Base-by-base conservation (phyloP, 2,888 invertebrate genomes). In the Drosophila diplacantha region DNA sequence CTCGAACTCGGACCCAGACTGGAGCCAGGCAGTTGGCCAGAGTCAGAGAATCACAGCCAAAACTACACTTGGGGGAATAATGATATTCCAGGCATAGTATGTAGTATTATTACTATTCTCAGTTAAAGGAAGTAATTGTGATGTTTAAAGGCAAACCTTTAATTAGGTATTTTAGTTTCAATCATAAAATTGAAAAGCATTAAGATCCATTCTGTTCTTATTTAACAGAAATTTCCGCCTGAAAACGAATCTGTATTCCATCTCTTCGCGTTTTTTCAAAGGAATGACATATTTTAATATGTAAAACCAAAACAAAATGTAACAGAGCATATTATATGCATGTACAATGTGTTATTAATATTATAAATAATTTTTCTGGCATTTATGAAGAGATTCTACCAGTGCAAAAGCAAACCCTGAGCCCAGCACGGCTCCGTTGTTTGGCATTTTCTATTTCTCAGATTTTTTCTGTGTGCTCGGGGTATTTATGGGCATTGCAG, bases 391-490 rank as follows among this genome's bases (percentile, higher is more conserved):
- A 29, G 2, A n/a, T 58, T 55, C 0, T 56, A 3, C 2, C 9
- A 58, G 58, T 58, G 58, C 22, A 6, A 2, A 11, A 9, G 12
- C 32, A 41, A 34, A 58, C 22, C 39, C 37, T 55, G 35, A 37
- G 53, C 66, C 60, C 77, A 77, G 59, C 51, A 51, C 53, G 69
- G 57, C 41, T 67, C 50, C 58, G 46, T 61, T 68, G 61, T 61
- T 69, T 69, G 69, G 69, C 62, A 56, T 55, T 68, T 68, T 61
- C 61, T 61, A 55, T 68, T 68, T 68, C 61, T 56, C 52, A 61
- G 55, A 68, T 68, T 67, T 69, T 68, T 68, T 66, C 39, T 51
- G 54, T 68, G 47, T 46, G 60, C 60, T 22, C 35, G 37, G 39
- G 44, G 69, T 68, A 60, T 68, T 61, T 61, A 61, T 68, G 55